Evolutionary conservation across 2,888 invertebrate species (phyloP).

Genomic region (Tetranychus truncatus): DNA sequence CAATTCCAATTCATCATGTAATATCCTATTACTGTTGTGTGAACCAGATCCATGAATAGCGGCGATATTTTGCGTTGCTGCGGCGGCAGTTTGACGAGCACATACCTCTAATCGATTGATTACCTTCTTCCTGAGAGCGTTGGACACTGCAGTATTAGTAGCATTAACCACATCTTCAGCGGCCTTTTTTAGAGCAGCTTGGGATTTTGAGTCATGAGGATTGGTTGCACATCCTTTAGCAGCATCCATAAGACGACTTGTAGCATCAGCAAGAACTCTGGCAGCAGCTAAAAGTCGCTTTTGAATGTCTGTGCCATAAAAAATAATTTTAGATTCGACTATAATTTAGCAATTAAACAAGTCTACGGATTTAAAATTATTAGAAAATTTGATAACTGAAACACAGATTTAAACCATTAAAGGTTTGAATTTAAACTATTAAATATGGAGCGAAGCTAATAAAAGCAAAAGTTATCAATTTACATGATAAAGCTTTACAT

Average conservation of each 20-base stretch:
- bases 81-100: slow-evolving; percentile 64
- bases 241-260: slow-evolving; percentile 88
- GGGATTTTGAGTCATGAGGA: slow-evolving; percentile 60
- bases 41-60: slow-evolving; percentile 63
- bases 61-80: slow-evolving; percentile 74
- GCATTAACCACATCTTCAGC: slow-evolving; percentile 84
- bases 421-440: no score
- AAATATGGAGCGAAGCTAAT: no score
- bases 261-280: slow-evolving; percentile 79
- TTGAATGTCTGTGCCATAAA: slow-evolving; percentile 46
- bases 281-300: slow-evolving; percentile 79
- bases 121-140: slow-evolving; percentile 52
- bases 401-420: no score
- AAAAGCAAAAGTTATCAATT: no score
- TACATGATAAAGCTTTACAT: not conserved
- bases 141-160: slow-evolving; percentile 63
- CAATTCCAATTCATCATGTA: slow-evolving; percentile 51
- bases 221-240: slow-evolving; percentile 75
- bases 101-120: slow-evolving; percentile 45
- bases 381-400: not conserved
- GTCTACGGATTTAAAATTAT: not conserved
- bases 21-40: slow-evolving; percentile 48
- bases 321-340: not conserved
- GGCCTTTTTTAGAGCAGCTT: slow-evolving; percentile 62
- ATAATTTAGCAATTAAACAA: not conserved